phyloP scores from a whole-genome alignment of 2,113 vertebrate genomes.

The Loxodonta africana region DNA sequence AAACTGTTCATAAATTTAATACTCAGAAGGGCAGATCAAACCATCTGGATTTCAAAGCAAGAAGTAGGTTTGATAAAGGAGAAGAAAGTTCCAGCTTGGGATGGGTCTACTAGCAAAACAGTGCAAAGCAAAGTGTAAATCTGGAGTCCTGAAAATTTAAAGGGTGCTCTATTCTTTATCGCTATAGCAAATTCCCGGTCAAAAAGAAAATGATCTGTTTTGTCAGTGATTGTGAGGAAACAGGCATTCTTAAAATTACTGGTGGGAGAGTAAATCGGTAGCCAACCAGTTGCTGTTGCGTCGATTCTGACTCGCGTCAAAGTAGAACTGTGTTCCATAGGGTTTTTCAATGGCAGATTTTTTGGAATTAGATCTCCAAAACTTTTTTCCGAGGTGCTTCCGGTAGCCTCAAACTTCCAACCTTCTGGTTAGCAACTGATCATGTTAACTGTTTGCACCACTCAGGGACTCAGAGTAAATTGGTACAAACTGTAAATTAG shows the following conservation, averaged over 20 bases:
- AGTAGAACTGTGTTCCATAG: too few relatives aligned
- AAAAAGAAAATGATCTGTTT: neutral
- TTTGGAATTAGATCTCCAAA: too few relatives aligned
- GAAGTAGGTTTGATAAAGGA: neutral
- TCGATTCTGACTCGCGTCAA: too few relatives aligned
- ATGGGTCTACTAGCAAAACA: neutral
- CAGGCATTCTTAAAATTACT: neutral
- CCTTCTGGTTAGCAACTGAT: too few relatives aligned
- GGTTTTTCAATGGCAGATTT: too few relatives aligned
- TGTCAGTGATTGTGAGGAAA: neutral
- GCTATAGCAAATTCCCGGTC: neutral
- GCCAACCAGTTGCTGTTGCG: too few relatives aligned
- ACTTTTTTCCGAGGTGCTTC: too few relatives aligned
- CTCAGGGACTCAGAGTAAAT: too few relatives aligned
- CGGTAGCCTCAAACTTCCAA: too few relatives aligned
- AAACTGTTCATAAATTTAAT: conserved; percentile 29
- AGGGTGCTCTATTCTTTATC: neutral
- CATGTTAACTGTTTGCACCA: too few relatives aligned
- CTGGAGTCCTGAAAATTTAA: neutral
- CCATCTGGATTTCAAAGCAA: conserved; percentile 6
- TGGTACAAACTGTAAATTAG: neutral
- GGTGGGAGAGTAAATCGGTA: neutral
- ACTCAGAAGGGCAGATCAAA: neutral
- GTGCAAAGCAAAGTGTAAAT: neutral
- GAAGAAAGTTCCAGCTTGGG: neutral